A percentile compares a stretch with the other conserved stretches of the same genome.
Conservation (phyloP, 2,113 vertebrate genomes). For the Caranx melampygus region DNA sequence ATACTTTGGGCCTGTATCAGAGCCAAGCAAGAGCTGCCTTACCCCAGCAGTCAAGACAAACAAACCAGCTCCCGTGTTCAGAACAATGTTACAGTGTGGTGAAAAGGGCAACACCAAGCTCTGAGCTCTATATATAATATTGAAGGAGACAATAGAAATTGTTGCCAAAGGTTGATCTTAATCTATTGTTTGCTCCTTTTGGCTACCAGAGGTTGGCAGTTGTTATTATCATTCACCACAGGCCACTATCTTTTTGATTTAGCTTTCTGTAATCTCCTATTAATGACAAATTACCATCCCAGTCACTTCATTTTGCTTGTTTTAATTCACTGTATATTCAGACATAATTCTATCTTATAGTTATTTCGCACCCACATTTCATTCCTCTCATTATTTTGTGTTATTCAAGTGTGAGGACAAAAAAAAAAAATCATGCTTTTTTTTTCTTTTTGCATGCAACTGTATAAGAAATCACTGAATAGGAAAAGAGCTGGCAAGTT, state of each 20-base stretch:
- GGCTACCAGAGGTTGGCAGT: background rate
- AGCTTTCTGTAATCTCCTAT: background rate
- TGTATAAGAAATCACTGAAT: slow-evolving; percentile 7
- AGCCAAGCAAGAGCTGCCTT: slow-evolving; percentile 1
- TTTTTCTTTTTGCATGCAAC: background rate
- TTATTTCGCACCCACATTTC: slow-evolving; percentile 5
- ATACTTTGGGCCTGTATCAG: background rate
- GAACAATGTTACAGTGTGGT: background rate
- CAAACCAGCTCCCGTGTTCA: background rate
- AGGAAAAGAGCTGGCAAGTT: slow-evolving; percentile 8
- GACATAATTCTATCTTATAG: background rate
- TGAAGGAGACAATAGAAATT: background rate
- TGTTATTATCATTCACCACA: background rate
- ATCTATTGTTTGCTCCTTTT: background rate
- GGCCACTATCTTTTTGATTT: background rate
- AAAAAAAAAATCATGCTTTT: slow-evolving; percentile 4
- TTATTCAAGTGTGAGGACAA: slow-evolving; percentile 25
- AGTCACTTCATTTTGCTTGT: slow-evolving; percentile 8
- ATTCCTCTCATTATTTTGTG: slow-evolving; percentile 34
- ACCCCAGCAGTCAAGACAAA: slow-evolving; percentile 19
- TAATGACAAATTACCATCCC: background rate
- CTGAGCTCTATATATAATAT: background rate
- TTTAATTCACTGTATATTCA: background rate
- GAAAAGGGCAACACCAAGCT: background rate
- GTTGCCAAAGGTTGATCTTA: background rate